Conservation (phyloP, 1,140 invertebrate species). For the Platyura marginata region DNA sequence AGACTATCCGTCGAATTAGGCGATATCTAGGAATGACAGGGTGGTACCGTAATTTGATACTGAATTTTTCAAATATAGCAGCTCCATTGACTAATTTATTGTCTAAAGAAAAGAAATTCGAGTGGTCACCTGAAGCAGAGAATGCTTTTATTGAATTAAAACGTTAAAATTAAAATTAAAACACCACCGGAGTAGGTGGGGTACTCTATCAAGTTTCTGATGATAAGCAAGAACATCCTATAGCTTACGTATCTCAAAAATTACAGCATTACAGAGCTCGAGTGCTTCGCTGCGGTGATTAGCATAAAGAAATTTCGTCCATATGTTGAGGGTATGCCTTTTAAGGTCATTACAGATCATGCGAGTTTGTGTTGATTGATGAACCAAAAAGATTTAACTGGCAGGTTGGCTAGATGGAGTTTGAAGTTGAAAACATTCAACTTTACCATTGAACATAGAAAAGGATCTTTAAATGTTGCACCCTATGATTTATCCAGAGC, state of each 20-base stretch:
- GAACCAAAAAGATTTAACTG: conserved; percentile 10
- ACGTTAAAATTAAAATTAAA: neutral
- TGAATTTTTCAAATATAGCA: no score
- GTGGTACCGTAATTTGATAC: no score
- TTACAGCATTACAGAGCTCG: neutral
- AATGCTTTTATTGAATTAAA: neutral
- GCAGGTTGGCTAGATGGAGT: conserved; percentile 15
- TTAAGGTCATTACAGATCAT: neutral
- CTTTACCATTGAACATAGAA: conserved; percentile 7
- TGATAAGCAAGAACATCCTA: neutral
- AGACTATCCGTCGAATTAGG: no score
- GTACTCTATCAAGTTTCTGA: neutral
- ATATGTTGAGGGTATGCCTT: neutral
- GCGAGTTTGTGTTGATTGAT: conserved; percentile 10
- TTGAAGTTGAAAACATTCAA: conserved; percentile 10
- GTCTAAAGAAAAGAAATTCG: no score
- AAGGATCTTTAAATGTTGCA: neutral
- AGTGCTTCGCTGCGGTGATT: neutral
- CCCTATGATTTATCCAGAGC: neutral
- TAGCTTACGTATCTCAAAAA: neutral
- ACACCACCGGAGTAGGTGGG: neutral
- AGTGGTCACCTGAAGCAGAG: no score
- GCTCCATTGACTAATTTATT: no score
- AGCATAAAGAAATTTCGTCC: neutral
- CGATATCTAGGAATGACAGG: no score